Evolutionary conservation across 2,113 vertebrate species (phyloP), one percentile per base, ranked within the genome.

Genomic region (Willisornis vidua): DNA sequence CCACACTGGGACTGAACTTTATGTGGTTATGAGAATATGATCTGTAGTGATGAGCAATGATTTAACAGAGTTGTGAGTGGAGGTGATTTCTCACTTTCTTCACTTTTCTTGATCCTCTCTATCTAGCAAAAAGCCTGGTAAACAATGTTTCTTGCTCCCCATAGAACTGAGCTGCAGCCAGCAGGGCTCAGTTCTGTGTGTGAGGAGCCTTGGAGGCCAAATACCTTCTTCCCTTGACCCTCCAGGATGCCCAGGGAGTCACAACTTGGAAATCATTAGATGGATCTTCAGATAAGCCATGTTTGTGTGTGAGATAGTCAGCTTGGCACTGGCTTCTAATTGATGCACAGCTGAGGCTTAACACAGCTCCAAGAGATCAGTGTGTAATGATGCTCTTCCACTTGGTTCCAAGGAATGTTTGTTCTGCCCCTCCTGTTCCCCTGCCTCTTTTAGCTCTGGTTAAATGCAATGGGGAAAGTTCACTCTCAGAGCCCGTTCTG

Each of bases 271-370:
- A 57, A 18, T 81, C 41, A 41, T 87, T 88, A 78, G 68, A 75
- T 39, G 86, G 83, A 77, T 95, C 68, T 37, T 94, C 87, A 78
- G 79, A 78, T 95, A 93, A 94, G 65, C 45, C 57, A 10, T 35
- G 83, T 85, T 78, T 91, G 78, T 75, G 45, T 86, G 61, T 77
- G 75, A 93, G 79, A 77, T 20, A 52, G 43, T 59, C 45, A 58
- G 2, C 85, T 93, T 95, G 92, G 88, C 85, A 81, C 65, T 45
- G 74, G 19, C 57, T 89, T 85, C 96, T 90, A 18, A 84, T 24
- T 81, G 83, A 75, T 80, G 85, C 68, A 83, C 95, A 93, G 90
- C 87, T 95, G 85, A 95, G 85, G 57, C 78, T 95, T 95, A 93
- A 81, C 57, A 2, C 76, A 46, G 61, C 72, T 96, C 71, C 80